phyloP scores from a whole-genome alignment of 2,888 invertebrate genomes.

The Graphium colonna region DNA sequence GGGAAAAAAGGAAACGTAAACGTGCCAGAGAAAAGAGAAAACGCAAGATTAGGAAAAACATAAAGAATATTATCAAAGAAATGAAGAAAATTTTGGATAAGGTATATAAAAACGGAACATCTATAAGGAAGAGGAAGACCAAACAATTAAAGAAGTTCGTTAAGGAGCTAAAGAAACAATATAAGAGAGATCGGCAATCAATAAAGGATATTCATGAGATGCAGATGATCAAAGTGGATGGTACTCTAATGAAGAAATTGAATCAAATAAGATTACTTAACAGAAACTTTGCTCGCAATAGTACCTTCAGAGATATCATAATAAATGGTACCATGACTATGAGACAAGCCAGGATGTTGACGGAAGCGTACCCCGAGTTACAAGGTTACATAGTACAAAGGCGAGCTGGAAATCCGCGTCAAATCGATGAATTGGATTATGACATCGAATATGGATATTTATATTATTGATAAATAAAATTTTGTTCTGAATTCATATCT shows the following conservation, averaged over 20 bases:
- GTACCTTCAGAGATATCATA: conserved; percentile 54
- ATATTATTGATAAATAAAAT: conserved; percentile 45
- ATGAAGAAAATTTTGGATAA: conserved; percentile 51
- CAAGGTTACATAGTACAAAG: conserved; percentile 32
- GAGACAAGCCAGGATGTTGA: conserved; percentile 40
- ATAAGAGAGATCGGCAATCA: conserved; percentile 50
- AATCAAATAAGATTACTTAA: conserved; percentile 46
- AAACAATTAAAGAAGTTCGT: conserved; percentile 59
- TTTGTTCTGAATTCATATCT: neutral
- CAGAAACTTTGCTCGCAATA: conserved; percentile 44
- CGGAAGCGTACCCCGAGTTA: conserved; percentile 55
- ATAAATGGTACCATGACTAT: conserved; percentile 50
- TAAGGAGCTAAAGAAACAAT: conserved; percentile 52
- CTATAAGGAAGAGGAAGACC: conserved; percentile 50
- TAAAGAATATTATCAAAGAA: conserved; percentile 49
- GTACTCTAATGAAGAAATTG: conserved; percentile 38
- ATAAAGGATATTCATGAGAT: conserved; percentile 53
- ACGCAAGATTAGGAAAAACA: conserved; percentile 49
- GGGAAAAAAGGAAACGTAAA: conserved; percentile 36
- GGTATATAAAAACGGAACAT: conserved; percentile 51
- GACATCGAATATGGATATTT: conserved; percentile 60
- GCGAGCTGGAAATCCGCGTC: conserved; percentile 24
- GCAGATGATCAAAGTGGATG: conserved; percentile 50
- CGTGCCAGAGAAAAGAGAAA: conserved; percentile 45
- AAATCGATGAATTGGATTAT: conserved; percentile 41